Percentiles rank a stretch among this genome's conserved stretches.
phyloP scores from a whole-genome alignment of 2,888 invertebrate genomes.

The Leptarthrus brevirostris region DNA sequence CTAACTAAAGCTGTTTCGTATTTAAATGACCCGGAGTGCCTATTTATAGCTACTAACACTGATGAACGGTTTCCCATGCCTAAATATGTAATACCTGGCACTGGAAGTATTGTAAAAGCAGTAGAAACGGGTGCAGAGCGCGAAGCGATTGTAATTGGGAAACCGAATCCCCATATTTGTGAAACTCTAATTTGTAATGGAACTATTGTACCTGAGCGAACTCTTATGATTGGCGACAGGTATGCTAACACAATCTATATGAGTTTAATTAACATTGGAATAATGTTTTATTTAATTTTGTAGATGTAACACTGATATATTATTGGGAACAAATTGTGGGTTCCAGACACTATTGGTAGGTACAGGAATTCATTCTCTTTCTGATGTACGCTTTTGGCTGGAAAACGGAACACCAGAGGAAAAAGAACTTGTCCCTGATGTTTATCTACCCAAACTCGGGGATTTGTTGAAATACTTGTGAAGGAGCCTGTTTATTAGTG shows the following conservation, averaged over 20 bases:
- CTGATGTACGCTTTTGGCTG: conserved; percentile 71
- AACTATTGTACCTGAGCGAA: too few relatives aligned
- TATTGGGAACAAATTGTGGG: conserved; percentile 88
- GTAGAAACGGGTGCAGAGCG: conserved; percentile 86
- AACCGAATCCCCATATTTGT: conserved; percentile 86
- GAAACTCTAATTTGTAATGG: conserved; percentile 76
- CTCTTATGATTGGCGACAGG: conserved; percentile 70
- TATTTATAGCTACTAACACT: conserved; percentile 93
- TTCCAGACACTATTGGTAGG: conserved; percentile 90
- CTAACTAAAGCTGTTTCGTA: conserved; percentile 92
- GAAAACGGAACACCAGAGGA: conserved; percentile 71
- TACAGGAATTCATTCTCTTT: conserved; percentile 80
- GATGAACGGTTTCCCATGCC: conserved; percentile 87
- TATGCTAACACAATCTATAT: conserved; percentile 56
- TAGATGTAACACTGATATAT: conserved; percentile 93
- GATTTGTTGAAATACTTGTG: conserved; percentile 73
- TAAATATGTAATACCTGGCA: conserved; percentile 80
- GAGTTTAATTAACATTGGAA: neutral
- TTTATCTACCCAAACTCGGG: conserved; percentile 77
- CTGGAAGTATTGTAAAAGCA: conserved; percentile 87
- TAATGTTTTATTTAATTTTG: conserved; percentile 56
- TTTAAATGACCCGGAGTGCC: conserved; percentile 78
- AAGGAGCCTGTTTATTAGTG: neutral
- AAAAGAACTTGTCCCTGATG: conserved; percentile 78
- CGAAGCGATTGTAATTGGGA: conserved; percentile 84